A percentile compares a stretch with the other conserved stretches of the same genome.
phyloP scores from a whole-genome alignment of 30 jellyfish, hydroid and myxozoan species.

The Aurelia coerulea region DNA sequence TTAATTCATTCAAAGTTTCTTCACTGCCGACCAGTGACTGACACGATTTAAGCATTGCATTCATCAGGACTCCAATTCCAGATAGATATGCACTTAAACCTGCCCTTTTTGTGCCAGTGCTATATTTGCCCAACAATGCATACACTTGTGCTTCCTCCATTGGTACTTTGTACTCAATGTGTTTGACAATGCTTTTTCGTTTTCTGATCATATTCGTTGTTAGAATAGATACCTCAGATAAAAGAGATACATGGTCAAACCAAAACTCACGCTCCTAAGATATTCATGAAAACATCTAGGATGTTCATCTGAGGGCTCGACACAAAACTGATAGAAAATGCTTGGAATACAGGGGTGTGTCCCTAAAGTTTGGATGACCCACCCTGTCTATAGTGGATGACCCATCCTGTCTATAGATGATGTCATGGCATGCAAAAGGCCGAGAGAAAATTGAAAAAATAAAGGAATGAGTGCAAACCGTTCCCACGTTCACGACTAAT shows the following conservation, averaged over 20 bases:
- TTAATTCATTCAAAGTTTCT: not conserved
- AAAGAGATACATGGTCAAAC: not conserved
- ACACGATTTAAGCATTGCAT: not conserved
- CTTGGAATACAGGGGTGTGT: too few relatives aligned
- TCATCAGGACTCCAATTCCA: not conserved
- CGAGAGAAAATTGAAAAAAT: too few relatives aligned
- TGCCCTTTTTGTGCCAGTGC: not conserved
- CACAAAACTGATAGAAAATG: too few relatives aligned
- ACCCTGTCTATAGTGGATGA: too few relatives aligned
- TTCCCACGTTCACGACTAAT: too few relatives aligned
- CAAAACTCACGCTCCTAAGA: too few relatives aligned
- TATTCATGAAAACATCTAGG: too few relatives aligned
- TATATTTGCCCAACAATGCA: not conserved
- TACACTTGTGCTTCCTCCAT: not conserved
- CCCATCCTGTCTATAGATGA: too few relatives aligned
- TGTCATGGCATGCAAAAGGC: too few relatives aligned
- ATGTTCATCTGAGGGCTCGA: too few relatives aligned
- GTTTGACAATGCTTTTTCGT: conserved; percentile 31
- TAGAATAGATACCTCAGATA: conserved; percentile 34
- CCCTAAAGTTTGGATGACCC: too few relatives aligned
- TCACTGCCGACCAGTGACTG: not conserved
- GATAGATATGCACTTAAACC: not conserved
- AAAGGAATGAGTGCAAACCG: too few relatives aligned
- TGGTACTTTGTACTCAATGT: conserved; percentile 17
- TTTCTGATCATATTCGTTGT: conserved; percentile 19